Base-by-base conservation (phyloP, 2,888 invertebrate species). In the Protodeltote pygarga region DNA sequence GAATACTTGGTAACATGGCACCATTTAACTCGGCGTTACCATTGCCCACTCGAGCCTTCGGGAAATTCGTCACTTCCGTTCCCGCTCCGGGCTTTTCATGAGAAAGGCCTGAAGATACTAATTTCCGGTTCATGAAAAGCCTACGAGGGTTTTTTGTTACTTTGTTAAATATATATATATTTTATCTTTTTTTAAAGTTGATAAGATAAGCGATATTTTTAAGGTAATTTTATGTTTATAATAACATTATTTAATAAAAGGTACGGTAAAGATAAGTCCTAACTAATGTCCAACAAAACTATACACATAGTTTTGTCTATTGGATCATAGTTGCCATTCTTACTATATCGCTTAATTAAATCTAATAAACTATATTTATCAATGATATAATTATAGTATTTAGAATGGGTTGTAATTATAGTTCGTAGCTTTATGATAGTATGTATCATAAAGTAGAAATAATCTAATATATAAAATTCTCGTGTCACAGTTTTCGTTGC, bases 1-100 rank as follows among this genome's bases (percentile, higher is more conserved):
- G 24, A 49, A 34, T 40, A 35, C 29, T 55, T 14, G 8, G 29
- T 60, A 65, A 64, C 63, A 35, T 46, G 55, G 52, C 38, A 40
- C 35, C 34, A 60, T 71, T 71, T 73, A 77, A 79, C 78, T 76
- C 66, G 52, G 71, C 39, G 65, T 62, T 65, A 62, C 68, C 71
- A 59, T 61, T 65, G 71, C 61, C 70, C 73, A 77, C 78, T 81
- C 65, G 69, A 66, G 65, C 53, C 48, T n/a, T 49, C 65, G 69
- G 81, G 83, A 81, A 83, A 83, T 79, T 76, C 77, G 71, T 77
- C 72, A 69, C 79, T 75, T 83, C 83, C 83, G 77, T 68, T 40
- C 58, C 49, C 63, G 70, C 58, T 68, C 53, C 54, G 59, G 60
- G 67, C 68, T 69, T 73, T 77, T 74, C 71, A 71, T 64, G 67